Evolutionary conservation across 2,888 invertebrate species (phyloP).

Genomic region (Agonum fuliginosum): DNA sequence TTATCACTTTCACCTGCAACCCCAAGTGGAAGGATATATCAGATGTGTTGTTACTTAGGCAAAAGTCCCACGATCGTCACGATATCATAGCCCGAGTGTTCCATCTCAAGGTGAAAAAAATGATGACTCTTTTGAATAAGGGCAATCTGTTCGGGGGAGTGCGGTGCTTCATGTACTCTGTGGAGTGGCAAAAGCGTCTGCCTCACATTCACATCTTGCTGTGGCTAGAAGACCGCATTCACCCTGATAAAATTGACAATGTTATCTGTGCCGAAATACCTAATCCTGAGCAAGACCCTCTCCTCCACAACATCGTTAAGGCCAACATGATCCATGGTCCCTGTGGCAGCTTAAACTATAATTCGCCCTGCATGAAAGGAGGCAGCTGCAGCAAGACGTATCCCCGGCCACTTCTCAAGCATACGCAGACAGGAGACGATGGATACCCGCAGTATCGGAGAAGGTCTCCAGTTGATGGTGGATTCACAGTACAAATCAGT

Average conservation of each 20-base stretch:
- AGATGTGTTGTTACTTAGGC: conserved; percentile 52
- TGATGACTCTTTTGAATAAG: conserved; percentile 64
- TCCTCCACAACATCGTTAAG: conserved; percentile 65
- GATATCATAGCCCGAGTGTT: conserved; percentile 65
- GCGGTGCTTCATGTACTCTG: conserved; percentile 66
- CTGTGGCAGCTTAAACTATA: conserved; percentile 64
- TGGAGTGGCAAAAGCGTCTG: conserved; percentile 67
- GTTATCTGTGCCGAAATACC: conserved; percentile 68
- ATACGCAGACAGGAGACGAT: conserved; percentile 64
- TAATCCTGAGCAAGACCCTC: conserved; percentile 65
- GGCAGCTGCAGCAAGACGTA: conserved; percentile 64
- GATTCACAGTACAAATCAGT: neutral
- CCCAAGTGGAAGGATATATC: conserved; percentile 66
- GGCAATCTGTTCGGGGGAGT: conserved; percentile 63
- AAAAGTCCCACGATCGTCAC: conserved; percentile 62
- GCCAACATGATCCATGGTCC: conserved; percentile 69
- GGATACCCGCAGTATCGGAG: conserved; percentile 65
- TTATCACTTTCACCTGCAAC: conserved; percentile 66
- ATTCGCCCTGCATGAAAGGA: conserved; percentile 65
- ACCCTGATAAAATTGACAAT: conserved; percentile 66
- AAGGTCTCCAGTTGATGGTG: conserved; percentile 19
- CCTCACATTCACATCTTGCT: conserved; percentile 67
- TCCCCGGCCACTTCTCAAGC: conserved; percentile 62
- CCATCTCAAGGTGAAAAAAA: conserved; percentile 63
- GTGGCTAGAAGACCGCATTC: conserved; percentile 66